Conservation (phyloP, 2,113 vertebrate genomes). For the Alaudala cheleensis region DNA sequence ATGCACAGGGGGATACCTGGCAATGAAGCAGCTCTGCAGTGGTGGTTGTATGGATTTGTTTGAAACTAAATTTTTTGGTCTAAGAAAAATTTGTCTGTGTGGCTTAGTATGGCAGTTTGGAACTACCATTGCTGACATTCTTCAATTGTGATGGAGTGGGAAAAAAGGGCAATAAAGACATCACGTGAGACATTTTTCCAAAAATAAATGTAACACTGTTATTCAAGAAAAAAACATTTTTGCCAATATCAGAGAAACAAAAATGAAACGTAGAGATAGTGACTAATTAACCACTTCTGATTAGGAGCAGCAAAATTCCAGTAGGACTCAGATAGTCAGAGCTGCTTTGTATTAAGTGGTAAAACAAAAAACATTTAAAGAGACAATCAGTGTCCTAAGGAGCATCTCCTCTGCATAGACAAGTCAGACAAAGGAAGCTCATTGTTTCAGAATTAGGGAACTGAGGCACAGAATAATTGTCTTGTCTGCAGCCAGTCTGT, state of each 20-base stretch:
- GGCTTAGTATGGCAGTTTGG: neutral
- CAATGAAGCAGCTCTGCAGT: neutral
- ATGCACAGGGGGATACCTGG: neutral
- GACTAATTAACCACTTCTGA: neutral
- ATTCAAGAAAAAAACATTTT: neutral
- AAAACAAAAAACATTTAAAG: neutral
- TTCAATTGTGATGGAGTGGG: neutral
- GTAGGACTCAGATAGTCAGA: neutral
- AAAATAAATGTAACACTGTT: neutral
- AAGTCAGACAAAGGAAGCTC: constrained; percentile 17
- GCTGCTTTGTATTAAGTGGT: neutral
- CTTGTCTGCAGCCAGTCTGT: constrained; percentile 41
- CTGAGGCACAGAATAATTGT: constrained; percentile 28
- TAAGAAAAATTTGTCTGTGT: neutral
- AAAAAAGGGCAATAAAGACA: constrained; percentile 11
- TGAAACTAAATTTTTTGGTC: neutral
- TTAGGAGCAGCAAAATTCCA: neutral
- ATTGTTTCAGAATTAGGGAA: constrained; percentile 51
- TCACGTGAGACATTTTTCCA: neutral
- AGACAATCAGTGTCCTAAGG: neutral
- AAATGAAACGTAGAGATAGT: neutral
- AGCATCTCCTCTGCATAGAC: neutral
- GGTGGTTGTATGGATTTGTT: neutral
- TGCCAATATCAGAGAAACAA: neutral
- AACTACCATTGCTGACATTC: neutral